Evolutionary conservation across 1,140 invertebrate genomes (phyloP).

Genomic region (Pseudomyrmex pallidus): DNA sequence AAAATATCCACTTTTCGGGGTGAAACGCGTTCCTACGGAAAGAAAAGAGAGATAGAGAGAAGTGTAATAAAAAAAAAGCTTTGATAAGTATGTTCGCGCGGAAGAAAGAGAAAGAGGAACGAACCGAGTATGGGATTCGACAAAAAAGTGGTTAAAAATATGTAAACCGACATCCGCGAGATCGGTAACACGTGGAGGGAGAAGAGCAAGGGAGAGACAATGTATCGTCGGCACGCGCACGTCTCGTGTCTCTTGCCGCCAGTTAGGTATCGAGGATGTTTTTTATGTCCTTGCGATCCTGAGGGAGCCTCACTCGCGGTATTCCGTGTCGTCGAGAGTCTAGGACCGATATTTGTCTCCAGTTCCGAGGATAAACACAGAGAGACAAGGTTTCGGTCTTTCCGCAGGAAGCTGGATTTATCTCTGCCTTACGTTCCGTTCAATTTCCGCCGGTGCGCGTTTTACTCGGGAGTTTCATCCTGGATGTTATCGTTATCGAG

Average conservation of each 20-base stretch:
- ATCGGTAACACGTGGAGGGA: constrained; percentile 72
- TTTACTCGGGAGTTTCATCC: neutral
- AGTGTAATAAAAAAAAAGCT: constrained; percentile 62
- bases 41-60: constrained; percentile 16
- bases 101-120: constrained; percentile 13
- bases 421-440: constrained; percentile 24
- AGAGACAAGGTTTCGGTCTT: constrained; percentile 15
- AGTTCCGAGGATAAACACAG: constrained; percentile 32
- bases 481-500: neutral
- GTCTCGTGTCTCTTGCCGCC: constrained; percentile 32
- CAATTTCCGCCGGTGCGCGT: neutral
- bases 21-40: constrained; percentile 25
- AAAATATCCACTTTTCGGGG: constrained; percentile 76
- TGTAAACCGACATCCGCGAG: constrained; percentile 70
- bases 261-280: constrained; percentile 47
- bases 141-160: constrained; percentile 77
- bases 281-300: constrained; percentile 57
- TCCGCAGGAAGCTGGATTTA: constrained; percentile 26
- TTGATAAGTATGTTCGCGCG: constrained; percentile 12
- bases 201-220: constrained; percentile 64
- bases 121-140: constrained; percentile 48
- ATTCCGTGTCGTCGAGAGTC: constrained; percentile 1
- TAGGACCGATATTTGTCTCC: constrained; percentile 49
- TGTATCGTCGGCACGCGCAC: constrained; percentile 69
- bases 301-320: constrained; percentile 35